Evolutionary conservation across 2,113 vertebrate genomes (phyloP), one percentile per base, ranked within the genome.

Genomic region (Irena cyanogastra): DNA sequence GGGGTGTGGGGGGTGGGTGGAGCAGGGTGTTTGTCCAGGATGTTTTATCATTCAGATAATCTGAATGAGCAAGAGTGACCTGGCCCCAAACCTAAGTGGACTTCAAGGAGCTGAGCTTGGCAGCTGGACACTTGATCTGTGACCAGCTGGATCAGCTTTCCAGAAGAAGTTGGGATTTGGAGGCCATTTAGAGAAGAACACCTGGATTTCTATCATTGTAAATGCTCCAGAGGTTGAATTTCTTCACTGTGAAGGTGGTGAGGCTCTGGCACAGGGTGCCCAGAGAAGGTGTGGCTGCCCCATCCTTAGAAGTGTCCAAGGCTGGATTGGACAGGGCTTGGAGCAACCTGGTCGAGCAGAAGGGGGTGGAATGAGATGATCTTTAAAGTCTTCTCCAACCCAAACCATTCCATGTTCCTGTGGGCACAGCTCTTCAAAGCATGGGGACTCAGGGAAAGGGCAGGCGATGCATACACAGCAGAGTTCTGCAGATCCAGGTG

Each of bases 401-500:
- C 42, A 70, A 42, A 56, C 27, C 7, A 33, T 69, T 77, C 54
- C 19, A 16, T 23, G 10, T 49, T 69, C 27, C 41, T 49, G 3
- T 33, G 15, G 33, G 42, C 35, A 42, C 35, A 77, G 5, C 3
- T 77, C 12, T n/a, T 13, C n/a, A 69, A 31, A 65, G 16, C 16
- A 11, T 2, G 6, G 37, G 49, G 8, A 28, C 0, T 0, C 7
- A 2, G 3, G 18, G 45, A 70, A 61, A 76, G 20, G 35, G 1
- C 9, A 70, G 39, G 8, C 0, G 1, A 74, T 57, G 20, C 12
- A 10, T 16, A 8, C 2, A 3, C 47, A 59, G 5, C 0, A 0
- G n/a, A 45, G 21, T 13, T 72, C 9, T 37, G 13, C 28, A 69
- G 31, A 30, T 31, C 3, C 3, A 6, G 7, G 8, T 60, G 19